Base-by-base conservation (phyloP, 2,797 vertebrate species). In the Synanceia verrucosa region DNA sequence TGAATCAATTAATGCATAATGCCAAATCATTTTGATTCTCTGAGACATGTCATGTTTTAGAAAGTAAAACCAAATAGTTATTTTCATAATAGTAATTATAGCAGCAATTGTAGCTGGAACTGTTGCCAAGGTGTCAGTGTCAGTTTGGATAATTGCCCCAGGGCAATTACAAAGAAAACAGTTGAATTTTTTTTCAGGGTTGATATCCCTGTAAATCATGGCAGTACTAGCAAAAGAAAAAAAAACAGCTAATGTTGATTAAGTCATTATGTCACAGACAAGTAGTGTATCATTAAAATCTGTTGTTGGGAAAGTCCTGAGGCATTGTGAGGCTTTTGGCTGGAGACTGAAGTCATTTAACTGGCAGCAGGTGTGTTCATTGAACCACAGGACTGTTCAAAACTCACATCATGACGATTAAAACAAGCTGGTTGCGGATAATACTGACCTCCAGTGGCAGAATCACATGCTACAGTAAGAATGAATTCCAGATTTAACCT, bases 361-460 rank as follows among this genome's bases (percentile, higher is more conserved):
- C 36, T 18, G 14, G 12, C 16, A 37, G 52, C 53, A 57, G 52
- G 41, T 56, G n/a, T 41, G 21, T n/a, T 39, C n/a, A 44, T 16
- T 41, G 4, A 51, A 47, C 9, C 12, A 12, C 14, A 8, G 37
- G 16, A 62, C 2, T 23, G 16, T n/a, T n/a, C n/a, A n/a, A n/a
- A n/a, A 39, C 31, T 61, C 9, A 13, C 2, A 23, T 18, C 13
- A 3, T 26, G 34, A 53, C 12, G n/a, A 65, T 29, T 3, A 1
- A 21, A 26, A 29, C 34, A 8, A 36, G 37, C 33, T 10, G 41
- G 39, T 4, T 56, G 26, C 64, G 52, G 50, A 61, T 33, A 63
- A 51, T 82, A 23, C 50, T 65, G 91, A 65, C 89, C 84, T 87
- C 92, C 86, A 80, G 77, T 88, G 92, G 81, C 52, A 47, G 55